phyloP scores from a whole-genome alignment of 1,140 invertebrate species.

The Littorina saxatilis region DNA sequence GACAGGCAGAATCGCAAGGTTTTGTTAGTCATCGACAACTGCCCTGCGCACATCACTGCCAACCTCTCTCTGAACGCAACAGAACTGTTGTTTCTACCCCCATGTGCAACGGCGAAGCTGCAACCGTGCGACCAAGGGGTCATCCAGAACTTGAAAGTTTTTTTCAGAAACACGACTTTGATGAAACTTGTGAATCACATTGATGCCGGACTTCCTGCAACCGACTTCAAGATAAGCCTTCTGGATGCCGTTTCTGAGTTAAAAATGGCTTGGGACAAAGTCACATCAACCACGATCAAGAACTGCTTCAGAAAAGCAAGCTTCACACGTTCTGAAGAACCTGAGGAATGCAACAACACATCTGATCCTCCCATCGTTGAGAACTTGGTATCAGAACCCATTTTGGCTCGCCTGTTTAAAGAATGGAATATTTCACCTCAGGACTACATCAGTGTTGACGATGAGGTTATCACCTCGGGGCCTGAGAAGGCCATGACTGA shows the following conservation, averaged over 20 bases:
- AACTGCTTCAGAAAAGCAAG: no score
- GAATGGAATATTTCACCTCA: no score
- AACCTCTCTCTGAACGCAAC: no score
- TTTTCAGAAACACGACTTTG: not conserved
- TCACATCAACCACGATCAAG: no score
- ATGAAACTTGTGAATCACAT: constrained; percentile 12
- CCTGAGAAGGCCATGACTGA: no score
- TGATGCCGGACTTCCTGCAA: not conserved
- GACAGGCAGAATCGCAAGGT: not conserved
- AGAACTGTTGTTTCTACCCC: not conserved
- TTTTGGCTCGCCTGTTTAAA: no score
- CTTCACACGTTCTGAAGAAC: no score
- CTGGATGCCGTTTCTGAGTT: constrained; percentile 1
- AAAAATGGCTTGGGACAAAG: constrained; percentile 12
- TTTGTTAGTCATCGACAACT: not conserved
- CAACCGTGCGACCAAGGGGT: constrained; percentile 11
- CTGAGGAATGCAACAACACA: no score
- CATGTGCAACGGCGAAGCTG: constrained; percentile 4
- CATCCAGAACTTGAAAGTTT: constrained; percentile 17
- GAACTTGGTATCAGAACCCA: no score
- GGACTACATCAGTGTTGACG: no score
- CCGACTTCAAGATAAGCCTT: constrained; percentile 28
- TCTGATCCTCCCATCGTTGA: no score
- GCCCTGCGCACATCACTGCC: not conserved
- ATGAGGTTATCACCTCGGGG: no score